phyloP scores from a whole-genome alignment of 2,797 vertebrate species.

The Anabas testudineus region DNA sequence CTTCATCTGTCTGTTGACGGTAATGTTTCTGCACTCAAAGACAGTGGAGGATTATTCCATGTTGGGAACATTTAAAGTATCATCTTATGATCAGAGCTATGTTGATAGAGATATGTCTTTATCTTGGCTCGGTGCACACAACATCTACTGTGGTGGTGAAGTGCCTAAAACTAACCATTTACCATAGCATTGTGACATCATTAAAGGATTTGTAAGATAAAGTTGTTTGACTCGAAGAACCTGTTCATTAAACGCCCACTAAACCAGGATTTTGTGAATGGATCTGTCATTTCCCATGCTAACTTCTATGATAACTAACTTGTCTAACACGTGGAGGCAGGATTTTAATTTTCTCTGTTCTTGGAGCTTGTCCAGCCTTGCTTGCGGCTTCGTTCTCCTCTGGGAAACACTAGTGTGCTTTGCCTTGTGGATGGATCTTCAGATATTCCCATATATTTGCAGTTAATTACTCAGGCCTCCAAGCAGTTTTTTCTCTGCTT shows the following conservation, averaged over 20 bases:
- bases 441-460: slow-evolving; percentile 40
- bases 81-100: slow-evolving; percentile 4
- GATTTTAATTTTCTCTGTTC: background rate
- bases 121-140: background rate
- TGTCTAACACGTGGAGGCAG: background rate
- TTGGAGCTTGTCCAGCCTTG: slow-evolving; percentile 35
- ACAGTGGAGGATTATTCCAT: background rate
- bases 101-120: background rate
- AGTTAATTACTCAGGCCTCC: slow-evolving; percentile 19
- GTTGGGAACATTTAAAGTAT: slow-evolving; percentile 1
- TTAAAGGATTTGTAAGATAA: no score
- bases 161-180: no score
- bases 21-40: background rate
- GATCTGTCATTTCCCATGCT: background rate
- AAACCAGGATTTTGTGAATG: background rate
- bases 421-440: slow-evolving; percentile 26
- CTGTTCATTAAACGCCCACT: no score
- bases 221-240: no score
- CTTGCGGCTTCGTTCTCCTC: slow-evolving; percentile 41
- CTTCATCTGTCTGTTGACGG: slow-evolving; percentile 1
- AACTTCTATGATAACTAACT: slow-evolving; percentile 26
- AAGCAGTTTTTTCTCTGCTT: slow-evolving; percentile 26
- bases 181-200: no score
- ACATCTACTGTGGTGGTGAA: background rate
- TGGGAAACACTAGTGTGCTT: slow-evolving; percentile 39